phyloP scores from a whole-genome alignment of 1,140 invertebrate species.

The Apis cerana region DNA sequence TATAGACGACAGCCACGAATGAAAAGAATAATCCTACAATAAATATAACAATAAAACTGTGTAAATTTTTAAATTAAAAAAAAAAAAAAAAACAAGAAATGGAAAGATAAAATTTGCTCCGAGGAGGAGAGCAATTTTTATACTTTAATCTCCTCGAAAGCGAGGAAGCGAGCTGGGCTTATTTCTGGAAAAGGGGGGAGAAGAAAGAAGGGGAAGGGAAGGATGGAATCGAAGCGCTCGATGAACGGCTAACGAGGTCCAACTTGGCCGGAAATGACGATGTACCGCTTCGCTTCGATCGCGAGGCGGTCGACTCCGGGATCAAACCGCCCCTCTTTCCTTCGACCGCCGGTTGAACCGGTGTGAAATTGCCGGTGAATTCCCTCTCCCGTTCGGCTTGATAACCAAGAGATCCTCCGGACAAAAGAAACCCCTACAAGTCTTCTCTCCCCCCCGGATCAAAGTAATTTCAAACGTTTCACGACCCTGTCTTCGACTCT shows the following conservation, averaged over 20 bases:
- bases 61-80: too few species aligned
- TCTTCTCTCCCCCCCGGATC: constrained; percentile 17
- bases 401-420: constrained; percentile 36
- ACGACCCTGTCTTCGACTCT: background rate
- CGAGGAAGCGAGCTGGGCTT: constrained; percentile 11
- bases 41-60: too few species aligned
- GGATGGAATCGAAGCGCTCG: constrained; percentile 16
- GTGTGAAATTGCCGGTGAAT: constrained; percentile 57
- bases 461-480: constrained; percentile 60
- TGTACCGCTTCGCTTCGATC: constrained; percentile 23
- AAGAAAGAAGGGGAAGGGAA: background rate
- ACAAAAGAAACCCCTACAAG: constrained; percentile 42
- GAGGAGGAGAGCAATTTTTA: background rate
- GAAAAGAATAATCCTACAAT: too few species aligned
- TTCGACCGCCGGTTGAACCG: constrained; percentile 19
- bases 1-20: background rate
- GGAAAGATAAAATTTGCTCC: background rate
- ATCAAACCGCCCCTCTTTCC: constrained; percentile 47
- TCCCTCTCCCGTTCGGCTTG: constrained; percentile 13
- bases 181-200: background rate
- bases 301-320: constrained; percentile 12
- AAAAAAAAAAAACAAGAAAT: background rate
- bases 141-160: constrained; percentile 9
- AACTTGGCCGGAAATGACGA: constrained; percentile 55
- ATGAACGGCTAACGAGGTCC: constrained; percentile 54